A percentile compares a stretch with the other conserved stretches of the same genome.
These are phyloP conservation scores for Motacilla alba DNA, from an alignment of 2,113 vertebrate genomes.

Conservation along the genomic window DNA sequence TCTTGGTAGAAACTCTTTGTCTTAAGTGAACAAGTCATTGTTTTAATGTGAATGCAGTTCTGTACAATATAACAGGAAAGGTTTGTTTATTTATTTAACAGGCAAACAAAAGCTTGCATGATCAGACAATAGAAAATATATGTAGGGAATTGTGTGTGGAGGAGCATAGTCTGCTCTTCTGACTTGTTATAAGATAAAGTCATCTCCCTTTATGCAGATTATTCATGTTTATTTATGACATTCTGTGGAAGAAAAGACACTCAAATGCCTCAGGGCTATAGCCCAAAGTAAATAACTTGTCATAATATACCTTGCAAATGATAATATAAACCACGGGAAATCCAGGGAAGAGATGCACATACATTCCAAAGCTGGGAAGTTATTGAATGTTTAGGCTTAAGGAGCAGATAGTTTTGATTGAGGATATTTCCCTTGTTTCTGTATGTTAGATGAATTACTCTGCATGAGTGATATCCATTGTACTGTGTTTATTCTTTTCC, in stretches of 20 bases:
- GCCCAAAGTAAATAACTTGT: conserved; percentile 60
- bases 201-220: conserved; percentile 59
- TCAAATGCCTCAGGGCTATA: neutral
- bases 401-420: conserved; percentile 62
- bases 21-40: neutral
- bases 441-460: conserved; percentile 24
- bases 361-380: conserved; percentile 58
- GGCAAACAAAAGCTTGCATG: neutral
- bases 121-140: neutral
- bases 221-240: conserved; percentile 55
- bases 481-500: conserved; percentile 31
- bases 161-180: neutral
- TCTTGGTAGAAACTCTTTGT: neutral
- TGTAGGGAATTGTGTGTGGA: neutral
- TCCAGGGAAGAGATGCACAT: conserved; percentile 40
- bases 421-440: conserved; percentile 54
- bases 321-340: conserved; percentile 54
- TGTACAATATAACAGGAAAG: neutral
- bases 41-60: neutral
- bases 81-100: neutral
- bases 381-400: conserved; percentile 65
- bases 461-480: conserved; percentile 27
- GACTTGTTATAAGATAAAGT: conserved; percentile 32
- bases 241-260: conserved; percentile 28
- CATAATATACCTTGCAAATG: conserved; percentile 67